These are phyloP conservation scores for Ursus arctos DNA, from an alignment of 2,113 vertebrate species.

Conservation along the genomic window DNA sequence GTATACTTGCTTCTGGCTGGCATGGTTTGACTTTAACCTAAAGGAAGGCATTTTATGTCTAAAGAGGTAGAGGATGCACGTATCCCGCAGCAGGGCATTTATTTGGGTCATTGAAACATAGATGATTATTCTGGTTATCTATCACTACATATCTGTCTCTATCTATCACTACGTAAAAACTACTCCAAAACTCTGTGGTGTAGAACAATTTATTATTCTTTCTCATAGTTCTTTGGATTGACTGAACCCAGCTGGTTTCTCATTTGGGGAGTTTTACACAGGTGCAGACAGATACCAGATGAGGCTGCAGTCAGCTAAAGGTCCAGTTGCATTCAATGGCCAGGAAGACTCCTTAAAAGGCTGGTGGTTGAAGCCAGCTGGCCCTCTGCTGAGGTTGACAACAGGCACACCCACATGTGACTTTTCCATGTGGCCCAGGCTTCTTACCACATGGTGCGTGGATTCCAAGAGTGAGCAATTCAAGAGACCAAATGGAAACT, in stretches of 20 bases:
- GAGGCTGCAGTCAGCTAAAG: background rate
- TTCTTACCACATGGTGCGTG: background rate
- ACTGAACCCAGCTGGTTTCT: background rate
- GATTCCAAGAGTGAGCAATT: background rate
- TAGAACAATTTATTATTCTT: background rate
- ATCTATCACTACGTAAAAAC: background rate
- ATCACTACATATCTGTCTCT: background rate
- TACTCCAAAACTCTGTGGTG: background rate
- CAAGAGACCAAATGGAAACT: background rate
- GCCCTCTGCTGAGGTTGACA: background rate
- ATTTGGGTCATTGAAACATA: background rate
- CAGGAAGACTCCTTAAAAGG: background rate
- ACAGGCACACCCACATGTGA: background rate
- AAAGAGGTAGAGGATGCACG: background rate
- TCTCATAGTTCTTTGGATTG: background rate
- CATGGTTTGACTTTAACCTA: background rate
- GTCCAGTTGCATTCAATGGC: background rate
- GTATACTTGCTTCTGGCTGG: background rate
- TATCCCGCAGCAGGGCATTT: background rate
- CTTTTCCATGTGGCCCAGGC: background rate
- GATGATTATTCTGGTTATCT: background rate
- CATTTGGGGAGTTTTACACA: background rate
- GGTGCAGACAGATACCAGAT: background rate
- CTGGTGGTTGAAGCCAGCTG: too few relatives aligned
- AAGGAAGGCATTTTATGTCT: background rate